Base-by-base conservation (phyloP, 2,888 invertebrate species). In the Drosophila prolongata region DNA sequence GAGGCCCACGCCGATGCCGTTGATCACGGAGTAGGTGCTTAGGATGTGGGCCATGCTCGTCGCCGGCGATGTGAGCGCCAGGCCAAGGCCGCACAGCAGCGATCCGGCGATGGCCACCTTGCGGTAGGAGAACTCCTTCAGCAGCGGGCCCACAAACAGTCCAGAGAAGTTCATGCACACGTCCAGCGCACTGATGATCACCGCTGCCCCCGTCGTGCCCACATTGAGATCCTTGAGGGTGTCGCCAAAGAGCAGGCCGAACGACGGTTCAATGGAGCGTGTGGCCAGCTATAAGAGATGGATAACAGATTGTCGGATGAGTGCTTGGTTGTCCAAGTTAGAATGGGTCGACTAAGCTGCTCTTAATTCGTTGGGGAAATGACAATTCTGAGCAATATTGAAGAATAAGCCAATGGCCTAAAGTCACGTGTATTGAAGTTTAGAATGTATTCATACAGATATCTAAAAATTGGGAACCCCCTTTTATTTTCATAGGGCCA, bases 131-230 rank as follows among this genome's bases (percentile, higher is more conserved):
- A 95, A 95, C 84, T 95, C 95, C 92, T 95, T 95, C 77, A 96
- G 94, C 73, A 96, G 93, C n/a, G 95, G 96, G 9, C 95, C 96
- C 76, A 96, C 95, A 90, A 96, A 95, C 89, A 96, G 94, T 1
- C 96, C 96, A 61, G 96, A 96, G 92, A 96, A 96, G 90, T 96
- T 96, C 90, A 96, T 95, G 81, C 95, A 95, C 6, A 95, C 95
- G 91, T 96, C 96, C 83, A 96, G 93, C 30, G 95, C 94, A 91
- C 96, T 95, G 92, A 95, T 95, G 80, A 96, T 96, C 58, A 96
- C 92, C 5, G 96, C 95, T 0, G 96, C 95, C 46, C 96, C 95
- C 0, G 96, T 96, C 1, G 96, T 96, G 77, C 94, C 95, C 52
- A 96, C 95, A n/a, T 94, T 93, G 37, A 96, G 93, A 65, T 95